Conservation (phyloP, 1,140 invertebrate genomes). For the Drosophila equinoxialis region DNA sequence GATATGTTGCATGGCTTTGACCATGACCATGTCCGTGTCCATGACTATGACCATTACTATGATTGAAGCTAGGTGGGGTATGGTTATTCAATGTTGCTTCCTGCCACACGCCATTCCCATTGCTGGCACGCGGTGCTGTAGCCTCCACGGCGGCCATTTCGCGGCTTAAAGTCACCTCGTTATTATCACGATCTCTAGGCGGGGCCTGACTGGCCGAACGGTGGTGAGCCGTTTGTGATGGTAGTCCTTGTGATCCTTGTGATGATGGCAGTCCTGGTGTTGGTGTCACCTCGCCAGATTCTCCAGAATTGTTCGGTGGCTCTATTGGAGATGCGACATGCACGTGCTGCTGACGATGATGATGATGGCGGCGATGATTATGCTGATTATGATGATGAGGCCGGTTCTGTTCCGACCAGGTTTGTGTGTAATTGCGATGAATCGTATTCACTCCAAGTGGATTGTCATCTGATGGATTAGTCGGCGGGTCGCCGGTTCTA, state of each 20-base stretch:
- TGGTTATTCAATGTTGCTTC: slow-evolving; percentile 17
- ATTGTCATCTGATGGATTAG: slow-evolving; percentile 2
- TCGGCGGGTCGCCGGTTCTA: slow-evolving; percentile 33
- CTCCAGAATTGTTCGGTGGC: background rate
- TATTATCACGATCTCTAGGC: background rate
- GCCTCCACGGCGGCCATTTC: slow-evolving; percentile 54
- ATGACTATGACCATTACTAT: background rate
- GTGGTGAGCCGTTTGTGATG: background rate
- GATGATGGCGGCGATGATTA: background rate
- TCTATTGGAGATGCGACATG: background rate
- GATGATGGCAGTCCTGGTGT: background rate
- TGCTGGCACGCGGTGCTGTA: slow-evolving; percentile 30
- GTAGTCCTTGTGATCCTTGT: too few species aligned
- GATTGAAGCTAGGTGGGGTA: too few species aligned
- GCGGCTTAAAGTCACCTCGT: slow-evolving; percentile 17
- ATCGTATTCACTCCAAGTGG: slow-evolving; percentile 13
- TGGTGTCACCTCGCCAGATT: background rate
- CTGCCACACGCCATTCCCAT: slow-evolving; percentile 28
- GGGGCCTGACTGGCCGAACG: background rate
- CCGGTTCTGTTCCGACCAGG: slow-evolving; percentile 17
- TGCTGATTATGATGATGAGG: background rate
- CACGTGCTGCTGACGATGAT: slow-evolving; percentile 5
- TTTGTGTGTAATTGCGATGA: slow-evolving; percentile 17
- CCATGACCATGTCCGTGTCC: too few species aligned
- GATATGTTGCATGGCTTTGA: background rate